Evolutionary conservation across 1,140 invertebrate genomes (phyloP).

Genomic region (Palaemon carinicauda): DNA sequence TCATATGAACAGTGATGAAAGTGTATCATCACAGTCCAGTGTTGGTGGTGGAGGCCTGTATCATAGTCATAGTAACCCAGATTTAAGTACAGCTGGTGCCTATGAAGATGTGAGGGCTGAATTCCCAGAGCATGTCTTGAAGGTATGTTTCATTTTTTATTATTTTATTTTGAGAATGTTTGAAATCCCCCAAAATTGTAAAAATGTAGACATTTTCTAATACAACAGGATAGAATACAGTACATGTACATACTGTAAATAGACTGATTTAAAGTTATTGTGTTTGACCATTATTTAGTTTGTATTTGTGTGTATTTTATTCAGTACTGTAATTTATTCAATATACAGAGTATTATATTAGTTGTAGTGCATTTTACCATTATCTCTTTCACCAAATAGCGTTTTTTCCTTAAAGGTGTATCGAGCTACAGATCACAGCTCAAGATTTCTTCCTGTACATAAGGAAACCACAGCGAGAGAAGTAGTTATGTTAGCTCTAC

Average conservation of each 20-base stretch:
- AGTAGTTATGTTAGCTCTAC: slow-evolving; percentile 96
- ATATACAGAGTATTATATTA: not conserved
- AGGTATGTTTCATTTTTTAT: slow-evolving; percentile 65
- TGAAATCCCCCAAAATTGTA: no score
- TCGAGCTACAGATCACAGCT: slow-evolving; percentile 90
- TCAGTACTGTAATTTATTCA: no score
- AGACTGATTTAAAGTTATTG: not conserved
- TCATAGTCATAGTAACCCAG: slow-evolving; percentile 90
- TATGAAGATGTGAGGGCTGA: slow-evolving; percentile 75
- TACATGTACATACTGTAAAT: no score
- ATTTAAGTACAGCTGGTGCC: slow-evolving; percentile 69
- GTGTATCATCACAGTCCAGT: slow-evolving; percentile 58
- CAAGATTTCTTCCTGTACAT: slow-evolving; percentile 96
- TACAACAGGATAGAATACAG: no score
- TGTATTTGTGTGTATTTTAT: not conserved
- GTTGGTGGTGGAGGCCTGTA: slow-evolving; percentile 61
- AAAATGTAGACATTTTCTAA: no score
- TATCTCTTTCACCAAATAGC: not conserved
- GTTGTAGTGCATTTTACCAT: not conserved
- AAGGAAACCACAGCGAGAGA: slow-evolving; percentile 98
- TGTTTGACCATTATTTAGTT: not conserved
- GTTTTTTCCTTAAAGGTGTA: slow-evolving; percentile 70
- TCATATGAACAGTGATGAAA: slow-evolving; percentile 56
- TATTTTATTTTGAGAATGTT: not conserved
- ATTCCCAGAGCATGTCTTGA: slow-evolving; percentile 96